Base-by-base conservation (phyloP, 2,113 vertebrate species). In the Cyphomyrus discorhynchus region DNA sequence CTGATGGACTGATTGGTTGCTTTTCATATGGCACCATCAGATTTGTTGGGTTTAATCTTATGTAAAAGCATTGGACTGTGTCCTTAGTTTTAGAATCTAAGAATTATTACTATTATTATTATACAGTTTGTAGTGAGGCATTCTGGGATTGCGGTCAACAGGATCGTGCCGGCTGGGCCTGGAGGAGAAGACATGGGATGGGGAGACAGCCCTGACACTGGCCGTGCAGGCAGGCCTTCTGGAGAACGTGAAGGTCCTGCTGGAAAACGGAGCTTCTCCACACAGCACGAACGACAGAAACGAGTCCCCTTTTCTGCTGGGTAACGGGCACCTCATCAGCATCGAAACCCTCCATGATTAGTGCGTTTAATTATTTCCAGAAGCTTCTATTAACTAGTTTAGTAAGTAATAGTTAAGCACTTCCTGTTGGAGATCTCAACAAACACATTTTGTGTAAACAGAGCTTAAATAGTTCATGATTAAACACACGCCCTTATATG, bases 131-230 rank as follows among this genome's bases (percentile, higher is more conserved):
- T 77, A 74, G 70, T 35, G 70, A 31, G 15, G 70, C 5, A 77
- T 39, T 77, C 70, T 31, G 66, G 66, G 66, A 74, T 31, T 74
- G 58, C 4, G 10, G 24, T 47, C 82, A 49, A 21, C 82, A 84
- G 39, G 42, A 24, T 84, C 17, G 91, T 97, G 91, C 94, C 94
- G 91, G 93, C 96, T 96, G 90, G 95, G 94, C 9, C 96, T 96
- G 94, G 96, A 97, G 91, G 96, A 97, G 92, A 96, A 95, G 93
- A 97, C 96, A 0, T 90, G 88, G 24, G 95, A 94, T 39, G 96
- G 96, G 90, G 97, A 98, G 94, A 97, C 95, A 46, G 91, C 96
- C 0, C 94, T 98, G 91, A 97, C 96, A 5, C 94, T 97, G 92
- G 96, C 96, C 35, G 92, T 95, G 15, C 96, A 95, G 93, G 93